Evolutionary conservation across 2,113 vertebrate genomes (phyloP).

Genomic region (Anser cygnoides): DNA sequence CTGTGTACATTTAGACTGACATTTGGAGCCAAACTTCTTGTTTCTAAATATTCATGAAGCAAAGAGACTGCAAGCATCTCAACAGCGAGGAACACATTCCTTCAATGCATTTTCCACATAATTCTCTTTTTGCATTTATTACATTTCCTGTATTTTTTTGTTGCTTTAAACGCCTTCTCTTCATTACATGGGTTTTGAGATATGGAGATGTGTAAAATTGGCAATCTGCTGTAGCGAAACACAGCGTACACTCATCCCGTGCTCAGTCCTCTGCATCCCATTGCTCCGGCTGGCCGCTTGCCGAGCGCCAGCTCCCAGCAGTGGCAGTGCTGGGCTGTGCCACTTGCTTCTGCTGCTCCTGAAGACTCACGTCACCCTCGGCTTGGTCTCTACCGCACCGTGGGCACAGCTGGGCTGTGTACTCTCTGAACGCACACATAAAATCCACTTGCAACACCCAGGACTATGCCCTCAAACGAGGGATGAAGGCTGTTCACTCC

Average conservation of each 20-base stretch:
- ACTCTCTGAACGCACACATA: rapidly evolving
- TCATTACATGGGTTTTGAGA: background rate
- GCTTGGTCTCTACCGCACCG: rapidly evolving
- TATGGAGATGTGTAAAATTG: background rate
- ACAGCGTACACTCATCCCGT: rapidly evolving
- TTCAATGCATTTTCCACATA: background rate
- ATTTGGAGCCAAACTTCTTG: slow-evolving; percentile 42
- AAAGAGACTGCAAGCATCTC: background rate
- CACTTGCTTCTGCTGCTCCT: background rate
- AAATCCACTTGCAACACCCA: background rate
- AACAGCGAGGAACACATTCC: background rate
- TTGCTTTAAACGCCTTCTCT: background rate
- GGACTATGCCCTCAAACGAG: background rate
- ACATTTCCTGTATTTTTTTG: background rate
- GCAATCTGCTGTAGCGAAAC: background rate
- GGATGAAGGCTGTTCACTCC: background rate
- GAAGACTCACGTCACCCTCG: background rate
- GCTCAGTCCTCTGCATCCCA: background rate
- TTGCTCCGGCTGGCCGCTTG: background rate
- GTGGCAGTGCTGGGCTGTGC: background rate
- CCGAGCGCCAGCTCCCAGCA: rapidly evolving
- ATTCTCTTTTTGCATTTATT: slow-evolving; percentile 15
- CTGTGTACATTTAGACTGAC: slow-evolving; percentile 37
- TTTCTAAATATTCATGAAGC: slow-evolving; percentile 71
- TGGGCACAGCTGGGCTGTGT: background rate